Percentiles rank a stretch among this genome's conserved stretches.
phyloP scores from a whole-genome alignment of 2,797 vertebrate genomes.

The Gallinago stenura region DNA sequence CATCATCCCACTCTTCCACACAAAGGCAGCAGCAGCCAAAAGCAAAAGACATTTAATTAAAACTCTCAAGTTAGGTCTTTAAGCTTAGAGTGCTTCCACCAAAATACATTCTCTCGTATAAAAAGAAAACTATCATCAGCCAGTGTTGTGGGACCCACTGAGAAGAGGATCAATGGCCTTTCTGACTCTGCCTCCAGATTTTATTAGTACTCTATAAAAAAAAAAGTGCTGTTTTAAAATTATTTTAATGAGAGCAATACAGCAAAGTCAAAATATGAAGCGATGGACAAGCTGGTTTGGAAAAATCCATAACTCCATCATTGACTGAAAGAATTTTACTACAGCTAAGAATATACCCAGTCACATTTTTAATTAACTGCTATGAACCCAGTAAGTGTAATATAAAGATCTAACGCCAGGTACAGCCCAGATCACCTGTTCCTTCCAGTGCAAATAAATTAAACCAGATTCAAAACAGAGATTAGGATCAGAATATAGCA shows the following conservation, averaged over 20 bases:
- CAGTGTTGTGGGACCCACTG: not conserved
- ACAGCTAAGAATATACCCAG: not conserved
- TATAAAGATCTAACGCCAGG: not conserved
- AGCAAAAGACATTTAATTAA: conserved; percentile 27
- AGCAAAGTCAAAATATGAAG: not conserved
- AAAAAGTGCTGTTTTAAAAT: not conserved
- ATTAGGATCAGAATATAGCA: not conserved
- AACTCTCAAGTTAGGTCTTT: conserved; percentile 15
- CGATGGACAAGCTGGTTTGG: not conserved
- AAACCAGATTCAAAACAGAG: not conserved
- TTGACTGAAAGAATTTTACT: not conserved
- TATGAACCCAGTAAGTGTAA: not conserved
- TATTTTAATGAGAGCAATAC: not conserved
- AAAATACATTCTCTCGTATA: not conserved
- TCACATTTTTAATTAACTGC: not conserved
- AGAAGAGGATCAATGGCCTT: not conserved
- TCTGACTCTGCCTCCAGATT: conserved; percentile 1
- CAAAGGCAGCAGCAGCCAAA: conserved; percentile 11
- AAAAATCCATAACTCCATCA: not conserved
- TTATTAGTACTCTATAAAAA: not conserved
- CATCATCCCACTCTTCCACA: not conserved
- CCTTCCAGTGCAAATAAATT: not conserved
- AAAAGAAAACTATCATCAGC: conserved; percentile 32
- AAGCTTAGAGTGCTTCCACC: conserved; percentile 36
- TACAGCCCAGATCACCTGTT: not conserved